These are phyloP conservation scores for Agelas oroides DNA, from an alignment of 37 sponge, comb jelly and placozoan species.

Conservation along the genomic window DNA sequence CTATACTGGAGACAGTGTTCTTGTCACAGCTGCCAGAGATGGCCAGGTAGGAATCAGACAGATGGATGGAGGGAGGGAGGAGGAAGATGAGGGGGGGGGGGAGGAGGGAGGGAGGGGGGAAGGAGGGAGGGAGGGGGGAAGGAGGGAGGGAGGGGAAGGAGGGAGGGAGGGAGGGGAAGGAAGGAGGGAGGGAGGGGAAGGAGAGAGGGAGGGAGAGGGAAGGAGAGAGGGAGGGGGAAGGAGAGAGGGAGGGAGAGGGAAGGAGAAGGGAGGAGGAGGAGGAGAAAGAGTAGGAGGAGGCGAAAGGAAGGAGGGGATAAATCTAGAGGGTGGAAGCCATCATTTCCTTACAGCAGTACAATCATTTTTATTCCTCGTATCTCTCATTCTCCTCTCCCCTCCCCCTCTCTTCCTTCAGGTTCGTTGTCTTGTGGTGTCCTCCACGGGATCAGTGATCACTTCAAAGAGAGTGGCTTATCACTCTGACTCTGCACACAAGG, in stretches of 20 bases:
- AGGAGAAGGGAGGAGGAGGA: not conserved
- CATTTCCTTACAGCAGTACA: no score
- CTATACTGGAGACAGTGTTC: slow-evolving; percentile 49
- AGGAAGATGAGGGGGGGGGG: no score
- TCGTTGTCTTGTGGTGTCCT: slow-evolving; percentile 48
- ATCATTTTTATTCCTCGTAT: not conserved
- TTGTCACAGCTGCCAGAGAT: slow-evolving; percentile 91
- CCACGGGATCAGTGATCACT: slow-evolving; percentile 55
- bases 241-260: slow-evolving; percentile 92
- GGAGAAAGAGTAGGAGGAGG: not conserved
- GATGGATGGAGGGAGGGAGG: no score
- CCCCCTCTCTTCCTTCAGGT: slow-evolving; percentile 3
- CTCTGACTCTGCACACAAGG: slow-evolving; percentile 95
- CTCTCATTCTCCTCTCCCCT: not conserved
- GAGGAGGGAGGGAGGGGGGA: not conserved
- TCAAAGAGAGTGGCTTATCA: slow-evolving; percentile 80
- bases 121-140: no score
- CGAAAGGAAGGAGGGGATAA: no score
- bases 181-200: slow-evolving; percentile 79
- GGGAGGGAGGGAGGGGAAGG: not conserved
- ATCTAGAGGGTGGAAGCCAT: no score
- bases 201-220: not conserved
- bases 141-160: slow-evolving; percentile 23
- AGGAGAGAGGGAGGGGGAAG: not conserved
- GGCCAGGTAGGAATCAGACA: slow-evolving; percentile 68